Evolutionary conservation across 2,797 vertebrate species (phyloP).

Genomic region (Dryobates pubescens): DNA sequence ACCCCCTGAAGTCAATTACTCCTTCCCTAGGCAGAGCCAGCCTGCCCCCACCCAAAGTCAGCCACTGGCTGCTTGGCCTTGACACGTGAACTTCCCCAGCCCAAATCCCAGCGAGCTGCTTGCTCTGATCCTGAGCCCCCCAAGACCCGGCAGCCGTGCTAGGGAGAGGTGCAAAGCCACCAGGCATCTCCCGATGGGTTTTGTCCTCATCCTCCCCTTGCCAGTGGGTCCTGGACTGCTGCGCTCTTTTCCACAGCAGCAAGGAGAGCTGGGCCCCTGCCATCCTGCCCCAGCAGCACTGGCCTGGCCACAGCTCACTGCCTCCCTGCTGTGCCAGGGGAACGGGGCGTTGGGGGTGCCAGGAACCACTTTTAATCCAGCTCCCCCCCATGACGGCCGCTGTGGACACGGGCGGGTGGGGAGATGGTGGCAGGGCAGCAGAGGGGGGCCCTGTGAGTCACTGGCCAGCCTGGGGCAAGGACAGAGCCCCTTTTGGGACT

Average conservation of each 20-base stretch:
- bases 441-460: accelerated
- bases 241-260: neutral
- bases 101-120: neutral
- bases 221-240: neutral
- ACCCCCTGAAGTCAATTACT: neutral
- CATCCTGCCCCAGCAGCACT: accelerated
- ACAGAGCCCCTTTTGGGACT: neutral
- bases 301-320: neutral
- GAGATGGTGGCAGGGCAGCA: neutral
- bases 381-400: accelerated
- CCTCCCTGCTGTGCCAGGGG: neutral
- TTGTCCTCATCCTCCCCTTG: neutral
- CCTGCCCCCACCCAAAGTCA: neutral
- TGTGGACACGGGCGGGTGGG: neutral
- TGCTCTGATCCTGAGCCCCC: neutral
- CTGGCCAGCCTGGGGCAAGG: neutral
- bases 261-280: neutral
- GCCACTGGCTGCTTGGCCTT: neutral
- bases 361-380: neutral
- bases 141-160: accelerated
- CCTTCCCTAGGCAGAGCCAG: neutral
- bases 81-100: accelerated
- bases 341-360: neutral
- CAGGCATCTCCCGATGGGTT: neutral
- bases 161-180: neutral